A percentile compares a stretch with the other conserved stretches of the same genome.
Evolutionary conservation across 2,797 vertebrate species (phyloP).

Genomic region (Geotrypetes seraphini): DNA sequence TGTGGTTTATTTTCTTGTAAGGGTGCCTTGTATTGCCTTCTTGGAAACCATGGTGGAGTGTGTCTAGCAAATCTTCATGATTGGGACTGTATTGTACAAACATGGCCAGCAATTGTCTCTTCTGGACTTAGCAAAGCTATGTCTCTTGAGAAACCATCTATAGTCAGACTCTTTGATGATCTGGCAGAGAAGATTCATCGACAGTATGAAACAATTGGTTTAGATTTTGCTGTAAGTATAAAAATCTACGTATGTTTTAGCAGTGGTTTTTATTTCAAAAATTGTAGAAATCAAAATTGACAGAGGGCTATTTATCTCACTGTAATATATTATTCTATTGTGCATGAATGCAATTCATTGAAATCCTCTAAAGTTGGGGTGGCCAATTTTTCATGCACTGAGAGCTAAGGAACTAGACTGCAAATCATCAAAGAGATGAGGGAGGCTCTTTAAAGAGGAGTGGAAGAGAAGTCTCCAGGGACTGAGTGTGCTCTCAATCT

Average conservation of each 20-base stretch:
- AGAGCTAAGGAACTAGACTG: too few species aligned
- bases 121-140: slow-evolving; percentile 90
- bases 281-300: neutral
- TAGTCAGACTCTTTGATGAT: slow-evolving; percentile 93
- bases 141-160: slow-evolving; percentile 94
- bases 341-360: too few species aligned
- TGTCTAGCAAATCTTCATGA: slow-evolving; percentile 91
- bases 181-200: slow-evolving; percentile 93
- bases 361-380: too few species aligned
- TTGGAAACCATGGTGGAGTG: slow-evolving; percentile 84
- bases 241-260: neutral
- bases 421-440: too few species aligned
- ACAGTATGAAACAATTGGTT: slow-evolving; percentile 89
- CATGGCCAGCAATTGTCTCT: slow-evolving; percentile 85
- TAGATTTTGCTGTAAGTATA: slow-evolving; percentile 80
- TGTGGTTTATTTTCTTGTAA: slow-evolving; percentile 17
- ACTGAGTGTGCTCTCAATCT: too few species aligned
- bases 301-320: neutral
- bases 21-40: slow-evolving; percentile 95
- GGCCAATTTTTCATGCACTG: too few species aligned
- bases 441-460: too few species aligned
- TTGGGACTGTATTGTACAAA: slow-evolving; percentile 89
- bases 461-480: too few species aligned
- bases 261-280: neutral
- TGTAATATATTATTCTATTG: too few species aligned